Base-by-base conservation (phyloP, 2,113 vertebrate genomes). In the Phyllostomus discolor region DNA sequence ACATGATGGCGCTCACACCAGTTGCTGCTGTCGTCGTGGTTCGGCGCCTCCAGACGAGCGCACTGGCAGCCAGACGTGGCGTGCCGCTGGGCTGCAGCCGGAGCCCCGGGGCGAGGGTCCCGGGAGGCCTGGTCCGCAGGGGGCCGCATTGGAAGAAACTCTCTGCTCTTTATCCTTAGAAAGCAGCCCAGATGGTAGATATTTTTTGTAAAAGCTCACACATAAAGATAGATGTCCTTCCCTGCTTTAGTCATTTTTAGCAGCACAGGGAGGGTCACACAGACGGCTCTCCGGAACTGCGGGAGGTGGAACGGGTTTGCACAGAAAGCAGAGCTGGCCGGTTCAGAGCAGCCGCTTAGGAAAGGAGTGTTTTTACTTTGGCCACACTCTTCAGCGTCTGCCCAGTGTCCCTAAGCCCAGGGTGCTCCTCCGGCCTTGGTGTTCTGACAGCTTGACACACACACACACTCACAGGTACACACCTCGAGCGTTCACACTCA, bases 71-170 rank as follows among this genome's bases (percentile, higher is more conserved):
- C 1, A 24, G 43, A 38, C 24, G 69, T 11, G 9, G 3, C 2
- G 1, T 35, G 67, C 10, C 24, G 35, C 64, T 3, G 33, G 28
- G 48, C 7, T 1, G 0, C 15, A 33, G 57, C 70, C 5, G 54
- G 19, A 57, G 17, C 52, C 52, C n/a, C n/a, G n/a, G 20, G 52
- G 10, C 52, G 6, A 20, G 48, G 67, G 14, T 0, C 4, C 0
- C 0, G 7, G 33, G 4, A 1, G 4, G 52, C 52, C 38, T 54
- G 3, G 41, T 16, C 41, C 0, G 3, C 14, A 2, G 22, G 22
- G 43, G 43, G 20, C 64, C n/a, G 22, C 9, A 0, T 64, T 69
- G 62, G 33, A 76, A 14, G 70, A 43, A 54, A 48, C 17, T 7
- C 0, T 31, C 38, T 52, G 0, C 26, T n/a, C 78, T 70, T 20